Base-by-base conservation (phyloP, 2,113 vertebrate species). In the Struthio camelus region DNA sequence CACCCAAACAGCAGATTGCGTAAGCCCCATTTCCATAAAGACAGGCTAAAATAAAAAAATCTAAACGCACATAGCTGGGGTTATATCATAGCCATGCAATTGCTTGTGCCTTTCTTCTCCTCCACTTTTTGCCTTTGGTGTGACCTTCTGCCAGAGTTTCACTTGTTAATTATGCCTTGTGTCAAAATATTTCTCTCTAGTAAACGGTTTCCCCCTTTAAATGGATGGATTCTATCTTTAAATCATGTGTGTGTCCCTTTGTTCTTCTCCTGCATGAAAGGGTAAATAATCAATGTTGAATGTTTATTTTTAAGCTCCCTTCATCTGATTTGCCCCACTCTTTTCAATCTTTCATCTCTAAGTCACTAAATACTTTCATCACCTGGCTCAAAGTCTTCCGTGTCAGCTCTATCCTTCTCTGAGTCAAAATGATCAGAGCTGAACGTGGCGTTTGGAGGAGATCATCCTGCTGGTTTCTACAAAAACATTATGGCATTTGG, bases 281-380 rank as follows among this genome's bases (percentile, higher is more conserved):
- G 59, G 23, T 73, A 62, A 82, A 81, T 27, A 81, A 70, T 70
- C 73, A 64, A 82, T 86, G 81, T 11, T 8, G 36, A 85, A 51
- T 46, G 59, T 16, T 58, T 62, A 25, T 78, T 86, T 92, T 94
- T 58, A 89, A 92, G n/a, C 28, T 92, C 46, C 53, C 66, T 79
- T 82, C 71, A 86, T 82, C 53, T 82, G 56, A 9, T 73, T 62
- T 92, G 78, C 70, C 59, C 59, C 40, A 30, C 4, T 51, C 40
- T 13, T 66, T 64, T 53, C 50, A 36, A 3, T 20, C 50, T 79
- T 62, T 20, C 53, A 42, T 46, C 89, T 77, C 54, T 46, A 19
- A 24, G 34, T 13, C 0, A 0, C 53, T 69, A 48, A 58, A 4
- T 10, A 27, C 72, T 89, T 56, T 48, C 46, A 80, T 50, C 80